Conservation (phyloP, 2,113 vertebrate genomes). For the Tursiops truncatus region DNA sequence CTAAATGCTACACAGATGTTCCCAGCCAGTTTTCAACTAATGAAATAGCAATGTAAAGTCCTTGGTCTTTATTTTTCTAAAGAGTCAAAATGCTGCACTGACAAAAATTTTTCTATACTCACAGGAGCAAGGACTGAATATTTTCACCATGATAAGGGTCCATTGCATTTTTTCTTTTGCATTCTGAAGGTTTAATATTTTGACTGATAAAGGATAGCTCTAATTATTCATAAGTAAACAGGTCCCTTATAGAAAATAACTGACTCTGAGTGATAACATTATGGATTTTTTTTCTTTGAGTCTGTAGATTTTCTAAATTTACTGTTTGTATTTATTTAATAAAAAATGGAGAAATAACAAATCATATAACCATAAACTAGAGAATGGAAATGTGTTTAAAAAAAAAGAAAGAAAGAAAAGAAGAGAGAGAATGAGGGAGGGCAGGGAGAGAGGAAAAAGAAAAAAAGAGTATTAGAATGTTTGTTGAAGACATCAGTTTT, state of each 20-base stretch:
- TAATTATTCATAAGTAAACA: background rate
- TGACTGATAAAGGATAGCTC: background rate
- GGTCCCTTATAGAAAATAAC: background rate
- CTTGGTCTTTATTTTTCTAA: background rate
- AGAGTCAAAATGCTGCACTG: background rate
- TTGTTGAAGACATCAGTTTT: background rate
- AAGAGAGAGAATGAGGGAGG: background rate
- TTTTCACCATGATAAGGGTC: background rate
- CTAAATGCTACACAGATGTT: background rate
- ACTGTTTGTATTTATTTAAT: background rate
- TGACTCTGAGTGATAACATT: background rate
- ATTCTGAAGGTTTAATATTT: background rate
- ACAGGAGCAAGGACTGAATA: background rate
- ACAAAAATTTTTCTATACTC: background rate
- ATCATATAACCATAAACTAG: background rate
- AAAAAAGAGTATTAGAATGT: background rate
- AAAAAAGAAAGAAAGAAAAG: background rate
- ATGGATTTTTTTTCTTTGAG: background rate
- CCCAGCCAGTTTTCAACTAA: background rate
- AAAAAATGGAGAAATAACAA: background rate
- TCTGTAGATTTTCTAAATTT: background rate
- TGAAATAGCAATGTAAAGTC: background rate
- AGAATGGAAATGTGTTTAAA: background rate
- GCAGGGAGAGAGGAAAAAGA: too few species aligned
- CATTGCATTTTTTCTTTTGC: background rate